phyloP scores from a whole-genome alignment of 2,797 vertebrate genomes.

The Monodelphis domestica region DNA sequence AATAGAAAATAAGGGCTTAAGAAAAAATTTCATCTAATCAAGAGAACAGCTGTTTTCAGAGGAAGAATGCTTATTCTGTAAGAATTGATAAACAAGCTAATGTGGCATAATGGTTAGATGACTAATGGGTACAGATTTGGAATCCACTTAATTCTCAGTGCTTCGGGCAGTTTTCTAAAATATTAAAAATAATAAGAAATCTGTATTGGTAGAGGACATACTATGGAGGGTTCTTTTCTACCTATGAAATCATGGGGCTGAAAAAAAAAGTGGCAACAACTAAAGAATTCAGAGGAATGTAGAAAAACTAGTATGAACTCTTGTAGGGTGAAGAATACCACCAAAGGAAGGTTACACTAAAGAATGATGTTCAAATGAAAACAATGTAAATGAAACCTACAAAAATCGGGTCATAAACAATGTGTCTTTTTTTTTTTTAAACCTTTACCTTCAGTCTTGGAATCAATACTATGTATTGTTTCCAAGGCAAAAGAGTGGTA shows the following conservation, averaged over 20 bases:
- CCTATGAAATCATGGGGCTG: background rate
- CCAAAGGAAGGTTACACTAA: background rate
- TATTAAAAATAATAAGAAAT: background rate
- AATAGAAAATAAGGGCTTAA: too few relatives aligned
- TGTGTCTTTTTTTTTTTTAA: too few relatives aligned
- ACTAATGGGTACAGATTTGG: background rate
- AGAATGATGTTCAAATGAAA: background rate
- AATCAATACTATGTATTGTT: too few relatives aligned
- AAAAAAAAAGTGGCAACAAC: background rate
- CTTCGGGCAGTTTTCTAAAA: background rate
- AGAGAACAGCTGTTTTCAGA: background rate
- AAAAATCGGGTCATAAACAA: too few relatives aligned
- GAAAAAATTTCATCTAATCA: background rate
- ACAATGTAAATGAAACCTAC: too few relatives aligned
- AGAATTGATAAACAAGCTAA: background rate
- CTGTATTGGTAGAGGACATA: background rate
- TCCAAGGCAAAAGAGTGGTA: too few relatives aligned
- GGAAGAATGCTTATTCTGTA: background rate
- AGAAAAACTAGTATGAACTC: background rate
- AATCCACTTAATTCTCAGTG: background rate
- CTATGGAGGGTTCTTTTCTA: background rate
- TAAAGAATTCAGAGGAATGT: background rate
- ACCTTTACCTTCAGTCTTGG: too few relatives aligned
- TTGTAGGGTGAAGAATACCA: background rate
- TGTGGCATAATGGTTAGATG: background rate